Conservation (phyloP, 1,140 invertebrate genomes). For the Trialeurodes vaporariorum region DNA sequence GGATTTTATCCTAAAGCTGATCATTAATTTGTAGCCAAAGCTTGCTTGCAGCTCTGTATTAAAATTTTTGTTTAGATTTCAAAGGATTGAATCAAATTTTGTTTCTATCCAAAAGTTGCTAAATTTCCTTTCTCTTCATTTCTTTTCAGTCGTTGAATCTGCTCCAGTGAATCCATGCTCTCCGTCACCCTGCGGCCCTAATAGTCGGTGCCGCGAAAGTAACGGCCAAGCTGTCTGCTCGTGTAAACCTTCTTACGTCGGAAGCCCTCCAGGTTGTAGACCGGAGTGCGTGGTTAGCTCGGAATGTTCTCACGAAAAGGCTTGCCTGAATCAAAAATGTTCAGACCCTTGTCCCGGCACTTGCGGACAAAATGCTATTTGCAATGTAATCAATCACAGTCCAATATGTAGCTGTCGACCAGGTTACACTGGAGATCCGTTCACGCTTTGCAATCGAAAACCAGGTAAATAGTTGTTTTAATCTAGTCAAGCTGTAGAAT, state of each 20-base stretch:
- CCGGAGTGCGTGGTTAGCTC: constrained; percentile 38
- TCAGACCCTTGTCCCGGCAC: constrained; percentile 37
- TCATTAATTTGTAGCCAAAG: too few relatives aligned
- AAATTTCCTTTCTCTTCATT: constrained; percentile 6
- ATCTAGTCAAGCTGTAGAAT: not conserved
- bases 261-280: constrained; percentile 34
- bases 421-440: constrained; percentile 43
- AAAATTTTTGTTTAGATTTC: too few relatives aligned
- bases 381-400: constrained; percentile 36
- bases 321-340: constrained; percentile 41
- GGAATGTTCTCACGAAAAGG: constrained; percentile 36
- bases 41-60: too few relatives aligned
- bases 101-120: too few relatives aligned
- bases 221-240: constrained; percentile 38
- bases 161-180: constrained; percentile 36
- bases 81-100: too few relatives aligned
- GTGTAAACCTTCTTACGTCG: constrained; percentile 37
- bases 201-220: constrained; percentile 38
- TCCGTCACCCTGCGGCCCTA: constrained; percentile 41
- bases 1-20: too few relatives aligned
- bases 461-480: constrained; percentile 32
- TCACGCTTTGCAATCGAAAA: constrained; percentile 37
- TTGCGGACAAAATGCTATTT: constrained; percentile 39
- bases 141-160: constrained; percentile 20
- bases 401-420: constrained; percentile 38